phyloP scores from a whole-genome alignment of 35 echinoderm and acorn worm species.

The Lytechinus variegatus region DNA sequence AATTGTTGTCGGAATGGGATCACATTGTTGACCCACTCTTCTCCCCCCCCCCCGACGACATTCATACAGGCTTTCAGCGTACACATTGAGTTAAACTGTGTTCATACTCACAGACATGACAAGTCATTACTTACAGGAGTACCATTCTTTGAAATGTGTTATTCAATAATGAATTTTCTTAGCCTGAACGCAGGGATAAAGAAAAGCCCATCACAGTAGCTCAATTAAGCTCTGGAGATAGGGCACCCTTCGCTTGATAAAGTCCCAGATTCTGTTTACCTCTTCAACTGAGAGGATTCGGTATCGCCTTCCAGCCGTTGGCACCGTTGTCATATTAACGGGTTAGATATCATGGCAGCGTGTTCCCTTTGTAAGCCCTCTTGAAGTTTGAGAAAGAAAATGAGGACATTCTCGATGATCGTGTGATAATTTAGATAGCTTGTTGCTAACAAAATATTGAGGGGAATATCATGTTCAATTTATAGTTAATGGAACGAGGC shows the following conservation, averaged over 20 bases:
- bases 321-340: background rate
- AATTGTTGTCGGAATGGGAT: too few relatives aligned
- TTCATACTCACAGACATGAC: too few relatives aligned
- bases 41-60: too few relatives aligned
- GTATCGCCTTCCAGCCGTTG: background rate
- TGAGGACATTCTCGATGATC: background rate
- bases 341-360: background rate
- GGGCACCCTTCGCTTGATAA: background rate
- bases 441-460: background rate
- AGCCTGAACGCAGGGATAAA: background rate
- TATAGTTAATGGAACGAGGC: too few relatives aligned
- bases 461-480: background rate
- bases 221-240: background rate
- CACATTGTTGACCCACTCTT: too few relatives aligned
- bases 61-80: too few relatives aligned
- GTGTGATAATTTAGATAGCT: background rate
- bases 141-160: too few relatives aligned
- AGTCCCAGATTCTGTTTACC: background rate
- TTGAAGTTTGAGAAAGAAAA: background rate
- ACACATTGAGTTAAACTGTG: too few relatives aligned
- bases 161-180: too few relatives aligned
- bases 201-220: background rate
- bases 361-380: background rate
- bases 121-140: too few relatives aligned
- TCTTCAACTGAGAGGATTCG: background rate